Conservation (phyloP, 2,797 vertebrate species). For the Clamator glandarius region DNA sequence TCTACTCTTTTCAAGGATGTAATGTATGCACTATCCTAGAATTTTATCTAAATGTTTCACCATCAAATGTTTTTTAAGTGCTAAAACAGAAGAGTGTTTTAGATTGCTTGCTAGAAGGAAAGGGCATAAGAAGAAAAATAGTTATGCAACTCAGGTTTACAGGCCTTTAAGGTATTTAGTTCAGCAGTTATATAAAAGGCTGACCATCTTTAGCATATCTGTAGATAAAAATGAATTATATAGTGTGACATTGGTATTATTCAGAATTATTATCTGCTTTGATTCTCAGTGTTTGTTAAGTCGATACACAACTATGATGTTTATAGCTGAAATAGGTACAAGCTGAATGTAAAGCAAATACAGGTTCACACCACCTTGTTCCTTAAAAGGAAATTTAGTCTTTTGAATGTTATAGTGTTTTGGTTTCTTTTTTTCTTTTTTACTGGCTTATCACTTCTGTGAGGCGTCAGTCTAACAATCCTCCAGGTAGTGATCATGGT, state of each 20-base stretch:
- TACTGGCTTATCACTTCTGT: background rate
- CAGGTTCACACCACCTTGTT: background rate
- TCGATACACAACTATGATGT: background rate
- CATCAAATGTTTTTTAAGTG: conserved; percentile 17
- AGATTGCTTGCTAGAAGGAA: conserved; percentile 15
- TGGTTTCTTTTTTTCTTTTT: background rate
- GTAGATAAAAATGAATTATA: background rate
- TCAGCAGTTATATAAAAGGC: background rate
- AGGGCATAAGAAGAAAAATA: conserved; percentile 22
- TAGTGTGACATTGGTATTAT: background rate
- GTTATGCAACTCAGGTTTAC: background rate
- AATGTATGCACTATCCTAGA: background rate
- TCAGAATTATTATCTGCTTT: background rate
- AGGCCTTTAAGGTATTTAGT: conserved; percentile 18
- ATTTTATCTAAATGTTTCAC: background rate
- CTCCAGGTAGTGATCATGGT: background rate
- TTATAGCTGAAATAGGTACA: background rate
- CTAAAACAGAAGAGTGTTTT: conserved; percentile 19
- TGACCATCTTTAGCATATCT: background rate
- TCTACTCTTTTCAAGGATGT: background rate
- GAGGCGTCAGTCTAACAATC: background rate
- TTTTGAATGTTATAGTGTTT: background rate
- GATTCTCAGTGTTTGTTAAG: background rate
- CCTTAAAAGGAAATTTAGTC: background rate
- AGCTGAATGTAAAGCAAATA: background rate